Conservation (phyloP, 2,797 vertebrate species). For the Eurystomus glaucurus region DNA sequence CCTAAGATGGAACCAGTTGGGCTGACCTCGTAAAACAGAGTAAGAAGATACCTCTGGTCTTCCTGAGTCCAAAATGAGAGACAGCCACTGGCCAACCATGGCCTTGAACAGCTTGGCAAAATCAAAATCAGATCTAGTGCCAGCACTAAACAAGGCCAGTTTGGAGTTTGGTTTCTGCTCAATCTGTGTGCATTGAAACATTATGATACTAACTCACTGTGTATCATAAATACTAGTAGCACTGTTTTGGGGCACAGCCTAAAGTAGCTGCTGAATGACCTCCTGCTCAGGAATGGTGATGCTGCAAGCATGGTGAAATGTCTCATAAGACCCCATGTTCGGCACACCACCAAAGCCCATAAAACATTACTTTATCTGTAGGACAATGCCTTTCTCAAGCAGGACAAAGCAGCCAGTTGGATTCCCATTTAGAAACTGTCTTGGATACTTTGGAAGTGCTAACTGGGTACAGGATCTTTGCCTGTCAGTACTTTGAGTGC, state of each 20-base stretch:
- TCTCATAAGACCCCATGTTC: background rate
- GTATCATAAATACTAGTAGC: background rate
- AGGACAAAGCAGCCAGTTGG: background rate
- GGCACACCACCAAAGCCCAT: background rate
- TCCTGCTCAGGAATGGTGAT: background rate
- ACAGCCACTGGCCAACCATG: background rate
- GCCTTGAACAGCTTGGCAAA: background rate
- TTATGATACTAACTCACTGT: background rate
- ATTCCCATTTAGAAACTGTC: background rate
- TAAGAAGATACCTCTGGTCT: background rate
- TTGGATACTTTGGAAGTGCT: background rate
- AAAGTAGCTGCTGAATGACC: background rate
- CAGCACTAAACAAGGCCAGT: background rate
- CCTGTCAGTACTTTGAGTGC: background rate
- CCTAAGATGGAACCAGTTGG: background rate
- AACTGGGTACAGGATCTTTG: background rate
- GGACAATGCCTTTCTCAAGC: background rate
- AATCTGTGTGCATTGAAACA: background rate
- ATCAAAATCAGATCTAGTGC: accelerated
- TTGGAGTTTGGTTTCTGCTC: background rate
- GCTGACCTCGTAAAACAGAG: background rate
- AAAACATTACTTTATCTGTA: background rate
- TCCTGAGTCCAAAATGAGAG: background rate
- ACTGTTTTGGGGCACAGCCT: background rate
- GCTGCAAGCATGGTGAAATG: background rate